Conservation (phyloP, 2,888 invertebrate genomes). For the Pimpla rufipes region DNA sequence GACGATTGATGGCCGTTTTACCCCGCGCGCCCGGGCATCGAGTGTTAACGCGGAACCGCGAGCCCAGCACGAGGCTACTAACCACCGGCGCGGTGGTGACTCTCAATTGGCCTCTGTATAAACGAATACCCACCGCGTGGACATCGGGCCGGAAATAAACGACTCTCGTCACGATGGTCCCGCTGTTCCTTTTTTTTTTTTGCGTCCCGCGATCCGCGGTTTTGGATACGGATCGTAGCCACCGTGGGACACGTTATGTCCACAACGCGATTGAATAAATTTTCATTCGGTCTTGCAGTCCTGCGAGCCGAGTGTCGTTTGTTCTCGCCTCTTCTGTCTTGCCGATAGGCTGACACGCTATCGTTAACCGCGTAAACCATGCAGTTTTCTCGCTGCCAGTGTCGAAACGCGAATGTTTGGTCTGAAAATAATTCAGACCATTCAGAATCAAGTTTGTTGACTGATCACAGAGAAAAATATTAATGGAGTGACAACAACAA, state of each 20-base stretch:
- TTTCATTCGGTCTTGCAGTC: too few relatives aligned
- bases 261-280: background rate
- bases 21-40: slow-evolving; percentile 32
- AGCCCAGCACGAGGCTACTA: slow-evolving; percentile 39
- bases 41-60: slow-evolving; percentile 40
- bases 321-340: too few relatives aligned
- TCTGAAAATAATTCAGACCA: too few relatives aligned
- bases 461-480: too few relatives aligned
- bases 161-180: slow-evolving; percentile 39
- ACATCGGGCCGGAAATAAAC: slow-evolving; percentile 65
- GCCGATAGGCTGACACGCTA: too few relatives aligned
- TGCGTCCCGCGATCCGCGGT: slow-evolving; percentile 42
- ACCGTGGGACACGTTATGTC: background rate
- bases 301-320: too few relatives aligned
- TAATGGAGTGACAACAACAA: too few relatives aligned
- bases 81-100: slow-evolving; percentile 52
- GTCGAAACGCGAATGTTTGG: too few relatives aligned
- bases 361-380: too few relatives aligned
- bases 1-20: slow-evolving; percentile 49
- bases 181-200: slow-evolving; percentile 38
- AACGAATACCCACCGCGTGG: slow-evolving; percentile 42
- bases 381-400: too few relatives aligned
- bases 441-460: too few relatives aligned
- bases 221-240: background rate
- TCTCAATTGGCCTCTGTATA: slow-evolving; percentile 51